phyloP scores from a whole-genome alignment of 1,140 invertebrate genomes.

The Aphelenchoides fujianensis region DNA sequence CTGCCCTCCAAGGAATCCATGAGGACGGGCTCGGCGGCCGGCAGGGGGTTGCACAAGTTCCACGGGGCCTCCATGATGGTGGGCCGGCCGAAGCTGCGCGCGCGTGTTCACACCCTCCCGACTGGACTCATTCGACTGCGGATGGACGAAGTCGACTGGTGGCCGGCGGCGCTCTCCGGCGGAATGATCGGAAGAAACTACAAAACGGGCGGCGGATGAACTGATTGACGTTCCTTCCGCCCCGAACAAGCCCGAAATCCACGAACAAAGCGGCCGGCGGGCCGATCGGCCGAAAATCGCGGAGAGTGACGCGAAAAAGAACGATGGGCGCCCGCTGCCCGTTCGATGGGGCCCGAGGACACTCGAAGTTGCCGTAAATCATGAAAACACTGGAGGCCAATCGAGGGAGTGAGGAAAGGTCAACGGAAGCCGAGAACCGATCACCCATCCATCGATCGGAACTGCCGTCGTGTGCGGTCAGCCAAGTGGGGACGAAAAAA shows the following conservation, averaged over 20 bases:
- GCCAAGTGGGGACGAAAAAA: neutral
- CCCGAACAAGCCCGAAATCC: neutral
- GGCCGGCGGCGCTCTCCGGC: neutral
- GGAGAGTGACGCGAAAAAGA: neutral
- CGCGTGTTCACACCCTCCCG: neutral
- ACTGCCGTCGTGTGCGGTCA: neutral
- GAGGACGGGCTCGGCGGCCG: neutral
- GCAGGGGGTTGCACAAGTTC: neutral
- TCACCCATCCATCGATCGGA: no score
- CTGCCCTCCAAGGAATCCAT: neutral
- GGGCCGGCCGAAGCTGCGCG: neutral
- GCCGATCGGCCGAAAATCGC: neutral
- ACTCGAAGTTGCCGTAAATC: neutral
- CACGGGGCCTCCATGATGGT: neutral
- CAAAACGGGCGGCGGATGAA: neutral
- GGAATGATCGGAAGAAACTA: slow-evolving; percentile 1
- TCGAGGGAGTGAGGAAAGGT: neutral
- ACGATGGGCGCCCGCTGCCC: neutral
- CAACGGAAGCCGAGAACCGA: neutral
- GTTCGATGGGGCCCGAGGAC: neutral
- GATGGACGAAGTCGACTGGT: neutral
- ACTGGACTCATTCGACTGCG: neutral
- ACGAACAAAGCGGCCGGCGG: neutral
- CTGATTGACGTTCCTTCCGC: neutral
- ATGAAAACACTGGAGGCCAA: neutral